Evolutionary conservation across 2,797 vertebrate genomes (phyloP).

Genomic region (Sebastes vulpes): DNA sequence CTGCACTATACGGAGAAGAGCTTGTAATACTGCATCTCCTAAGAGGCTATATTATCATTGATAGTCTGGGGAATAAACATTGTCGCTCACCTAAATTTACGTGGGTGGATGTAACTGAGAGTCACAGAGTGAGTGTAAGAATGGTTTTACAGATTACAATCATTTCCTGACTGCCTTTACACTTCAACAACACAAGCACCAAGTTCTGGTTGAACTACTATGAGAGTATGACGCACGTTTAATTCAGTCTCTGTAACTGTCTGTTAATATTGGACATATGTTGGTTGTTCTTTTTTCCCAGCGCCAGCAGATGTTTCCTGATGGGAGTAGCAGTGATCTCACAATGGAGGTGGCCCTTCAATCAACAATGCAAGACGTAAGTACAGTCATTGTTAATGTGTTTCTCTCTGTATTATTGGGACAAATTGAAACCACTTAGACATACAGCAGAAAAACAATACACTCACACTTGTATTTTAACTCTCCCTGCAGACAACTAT

Average conservation of each 20-base stretch:
- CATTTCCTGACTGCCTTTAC: not conserved
- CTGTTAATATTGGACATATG: not conserved
- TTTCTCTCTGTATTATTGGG: not conserved
- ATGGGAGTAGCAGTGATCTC: conserved; percentile 79
- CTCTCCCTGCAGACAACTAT: conserved; percentile 39
- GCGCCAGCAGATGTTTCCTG: conserved; percentile 83
- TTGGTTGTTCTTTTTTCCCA: conserved; percentile 41
- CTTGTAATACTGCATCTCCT: conserved; percentile 1
- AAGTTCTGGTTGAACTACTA: not conserved
- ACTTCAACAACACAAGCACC: not conserved
- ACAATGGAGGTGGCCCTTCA: conserved; percentile 70
- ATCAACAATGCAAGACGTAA: conserved; percentile 47
- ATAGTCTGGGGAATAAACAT: not conserved
- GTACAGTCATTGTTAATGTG: conserved; percentile 10
- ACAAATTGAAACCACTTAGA: not conserved
- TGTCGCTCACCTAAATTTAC: not conserved
- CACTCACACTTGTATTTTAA: not conserved
- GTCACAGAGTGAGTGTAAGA: not conserved
- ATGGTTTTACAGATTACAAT: not conserved
- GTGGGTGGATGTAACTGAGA: not conserved
- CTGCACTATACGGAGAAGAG: conserved; percentile 25
- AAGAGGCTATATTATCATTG: conserved; percentile 2
- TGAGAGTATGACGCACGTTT: not conserved
- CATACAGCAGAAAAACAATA: not conserved
- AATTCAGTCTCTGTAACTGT: not conserved